Base-by-base conservation (phyloP, 2,113 vertebrate genomes). In the Proterorhinus semilunaris region DNA sequence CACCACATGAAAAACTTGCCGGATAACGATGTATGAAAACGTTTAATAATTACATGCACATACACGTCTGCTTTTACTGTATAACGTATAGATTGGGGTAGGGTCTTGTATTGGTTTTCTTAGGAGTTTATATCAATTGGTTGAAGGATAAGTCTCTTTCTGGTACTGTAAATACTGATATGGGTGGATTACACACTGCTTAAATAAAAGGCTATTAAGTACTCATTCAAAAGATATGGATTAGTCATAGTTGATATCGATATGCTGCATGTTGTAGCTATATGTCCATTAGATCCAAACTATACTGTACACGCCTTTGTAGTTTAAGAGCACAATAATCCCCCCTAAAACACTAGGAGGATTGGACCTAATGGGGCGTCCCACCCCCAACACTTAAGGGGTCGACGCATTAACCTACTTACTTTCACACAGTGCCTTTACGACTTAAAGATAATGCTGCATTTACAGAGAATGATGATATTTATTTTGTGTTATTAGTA, bases 351-450 rank as follows among this genome's bases (percentile, higher is more conserved):
- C 62, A 47, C 8, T 5, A 48, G 46, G 45, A 63, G 62, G 62
- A 63, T 63, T 63, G 48, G n/a, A 7, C 17, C 8, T 46, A 16
- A 63, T 48, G 45, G 62, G 62, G 12, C 10, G n/a, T 48, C 62
- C 58, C 13, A 63, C 62, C 62, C 62, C 62, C 62, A 63, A 48
- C 62, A 48, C 46, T 47, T 16, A 48, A 47, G 44, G 16, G n/a
- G 44, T 17, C 43, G 21, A 1, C 9, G 46, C 62, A 63, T 48
- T 63, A 63, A 63, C 62, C 62, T 27, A 48, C 62, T 63, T 17
- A 12, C 44, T 21, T 63, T 46, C 8, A 10, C 15, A 10, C 44
- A 11, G 17, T 17, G 52, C 51, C 51, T 53, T 53, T 36, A 36
- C 9, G n/a, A 53, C 16, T 17, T 7, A 53, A 53, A 53, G 27